phyloP scores from a whole-genome alignment of 2,797 vertebrate genomes.

The Coracias cyanogaster region DNA sequence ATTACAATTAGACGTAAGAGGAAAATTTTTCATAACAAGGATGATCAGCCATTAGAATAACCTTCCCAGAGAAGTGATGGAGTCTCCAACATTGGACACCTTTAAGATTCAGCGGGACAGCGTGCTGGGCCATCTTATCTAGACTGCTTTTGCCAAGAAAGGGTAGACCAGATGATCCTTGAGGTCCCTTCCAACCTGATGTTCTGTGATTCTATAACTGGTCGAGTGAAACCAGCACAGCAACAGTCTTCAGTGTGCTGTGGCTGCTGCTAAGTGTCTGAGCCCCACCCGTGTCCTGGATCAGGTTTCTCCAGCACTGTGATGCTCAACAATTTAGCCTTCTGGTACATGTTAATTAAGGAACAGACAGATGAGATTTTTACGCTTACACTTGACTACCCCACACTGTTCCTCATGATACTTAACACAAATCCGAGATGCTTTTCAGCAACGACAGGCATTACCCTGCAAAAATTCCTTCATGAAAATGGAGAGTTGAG shows the following conservation, averaged over 20 bases:
- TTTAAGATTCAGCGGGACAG: background rate
- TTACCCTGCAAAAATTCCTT: background rate
- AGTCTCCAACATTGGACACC: background rate
- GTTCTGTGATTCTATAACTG: background rate
- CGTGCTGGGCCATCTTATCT: background rate
- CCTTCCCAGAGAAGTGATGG: background rate
- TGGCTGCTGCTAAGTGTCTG: background rate
- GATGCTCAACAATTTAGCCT: background rate
- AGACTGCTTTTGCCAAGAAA: background rate
- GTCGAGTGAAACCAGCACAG: background rate
- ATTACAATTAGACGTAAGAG: background rate
- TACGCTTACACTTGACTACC: background rate
- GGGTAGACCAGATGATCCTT: background rate
- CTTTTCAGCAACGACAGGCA: background rate
- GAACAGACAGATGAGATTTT: background rate
- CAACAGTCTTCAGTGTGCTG: background rate
- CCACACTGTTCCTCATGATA: background rate
- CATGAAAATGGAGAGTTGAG: background rate
- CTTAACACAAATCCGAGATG: background rate
- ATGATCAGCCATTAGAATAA: background rate
- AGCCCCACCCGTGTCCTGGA: background rate
- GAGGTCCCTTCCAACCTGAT: background rate
- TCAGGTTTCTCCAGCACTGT: background rate
- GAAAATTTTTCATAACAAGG: background rate
- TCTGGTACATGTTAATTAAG: background rate